Base-by-base conservation (phyloP, 2,113 vertebrate species). In the Lepidothrix coronata region DNA sequence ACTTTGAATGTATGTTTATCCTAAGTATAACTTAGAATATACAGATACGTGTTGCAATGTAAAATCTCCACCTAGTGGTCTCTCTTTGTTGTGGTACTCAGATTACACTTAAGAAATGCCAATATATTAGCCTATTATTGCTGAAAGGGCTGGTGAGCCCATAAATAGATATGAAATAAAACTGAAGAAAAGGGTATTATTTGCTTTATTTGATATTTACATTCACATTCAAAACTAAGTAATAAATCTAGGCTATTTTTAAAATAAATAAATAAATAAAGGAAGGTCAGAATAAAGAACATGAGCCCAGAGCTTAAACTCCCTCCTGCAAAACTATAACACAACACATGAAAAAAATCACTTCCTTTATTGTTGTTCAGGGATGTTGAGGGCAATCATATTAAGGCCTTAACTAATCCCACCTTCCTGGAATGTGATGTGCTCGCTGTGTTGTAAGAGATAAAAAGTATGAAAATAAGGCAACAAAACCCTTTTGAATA, bases 381-480 rank as follows among this genome's bases (percentile, higher is more conserved):
- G 67, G 98, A 98, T 96, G 97, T 98, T 78, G 98, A 98, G 91
- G 97, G 98, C 91, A 99, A 98, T 80, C 84, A 88, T 33, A 97
- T 98, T 75, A 97, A 98, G 70, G 91, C 86, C 41, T 95, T 98
- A 77, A 97, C 95, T 78, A 97, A 97, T 90, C 98, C 98, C 19
- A 98, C 97, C 73, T 97, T 99, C 62, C 97, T 97, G 90, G 97
- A 97, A 4, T 98, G 98, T 14, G 72, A 96, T 79, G 97, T 93
- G 4, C 98, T 99, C 49, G 97, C 97, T 61, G 98, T 98, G 65
- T 93, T 98, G 97, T 98, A 97, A 98, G 98, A 98, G 48, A 91
- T 43, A 75, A 51, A 14, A 62, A 14, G 39, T 49, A 59, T 30
- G 70, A 62, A 93, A 85, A 58, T 11, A 79, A 68, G 37, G 41